These are phyloP conservation scores for Elmis aenea DNA, from an alignment of 2,888 invertebrate genomes.

Conservation along the genomic window DNA sequence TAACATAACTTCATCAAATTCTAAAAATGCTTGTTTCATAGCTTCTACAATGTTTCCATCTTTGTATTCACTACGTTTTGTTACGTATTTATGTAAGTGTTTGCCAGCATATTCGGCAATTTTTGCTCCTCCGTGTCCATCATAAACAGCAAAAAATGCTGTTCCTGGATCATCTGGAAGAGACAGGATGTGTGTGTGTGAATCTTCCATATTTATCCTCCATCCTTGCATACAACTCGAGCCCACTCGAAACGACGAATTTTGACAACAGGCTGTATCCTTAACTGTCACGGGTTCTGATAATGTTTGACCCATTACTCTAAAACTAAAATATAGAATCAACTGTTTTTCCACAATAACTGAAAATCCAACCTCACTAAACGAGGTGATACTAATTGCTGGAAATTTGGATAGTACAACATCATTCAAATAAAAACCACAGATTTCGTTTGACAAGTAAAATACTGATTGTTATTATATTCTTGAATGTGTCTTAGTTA, in stretches of 20 bases:
- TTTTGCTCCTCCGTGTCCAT: conserved; percentile 72
- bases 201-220: conserved; percentile 99
- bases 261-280: conserved; percentile 76
- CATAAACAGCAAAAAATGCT: conserved; percentile 95
- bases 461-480: conserved; percentile 1
- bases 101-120: conserved; percentile 94
- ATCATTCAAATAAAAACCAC: too few relatives aligned
- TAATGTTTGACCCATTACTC: conserved; percentile 90
- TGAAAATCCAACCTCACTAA: conserved; percentile 2
- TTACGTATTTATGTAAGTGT: conserved; percentile 88
- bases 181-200: conserved; percentile 92
- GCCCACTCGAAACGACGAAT: conserved; percentile 72
- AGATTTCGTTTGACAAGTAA: too few relatives aligned
- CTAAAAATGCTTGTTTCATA: conserved; percentile 73
- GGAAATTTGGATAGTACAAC: too few relatives aligned
- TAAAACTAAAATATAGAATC: conserved; percentile 6
- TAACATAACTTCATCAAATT: conserved; percentile 89
- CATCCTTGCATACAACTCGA: conserved; percentile 99
- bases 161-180: conserved; percentile 83
- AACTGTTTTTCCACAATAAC: conserved; percentile 2
- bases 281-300: conserved; percentile 94
- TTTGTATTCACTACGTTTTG: conserved; percentile 75
- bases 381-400: too few relatives aligned
- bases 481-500: too few relatives aligned
- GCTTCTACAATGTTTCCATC: conserved; percentile 81